Conservation (phyloP, 2,113 vertebrate species). For the Pseudois nayaur region DNA sequence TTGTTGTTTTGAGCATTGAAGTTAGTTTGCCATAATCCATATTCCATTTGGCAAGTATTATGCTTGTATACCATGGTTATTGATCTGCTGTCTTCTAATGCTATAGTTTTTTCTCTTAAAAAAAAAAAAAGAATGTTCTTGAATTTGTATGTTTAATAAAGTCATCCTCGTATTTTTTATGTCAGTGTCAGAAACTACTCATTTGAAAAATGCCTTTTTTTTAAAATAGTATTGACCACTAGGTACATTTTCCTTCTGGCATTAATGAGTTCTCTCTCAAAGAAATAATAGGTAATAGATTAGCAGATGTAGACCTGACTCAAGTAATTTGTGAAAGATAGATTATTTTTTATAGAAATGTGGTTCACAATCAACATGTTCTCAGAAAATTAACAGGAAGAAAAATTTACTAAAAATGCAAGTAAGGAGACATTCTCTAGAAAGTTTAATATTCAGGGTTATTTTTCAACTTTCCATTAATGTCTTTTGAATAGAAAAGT, state of each 20-base stretch:
- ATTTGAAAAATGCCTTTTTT: neutral
- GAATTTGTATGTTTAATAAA: constrained; percentile 66
- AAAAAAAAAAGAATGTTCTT: constrained; percentile 15
- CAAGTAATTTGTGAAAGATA: neutral
- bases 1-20: neutral
- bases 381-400: constrained; percentile 17
- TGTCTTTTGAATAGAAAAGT: neutral
- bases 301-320: neutral
- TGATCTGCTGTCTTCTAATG: neutral
- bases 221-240: neutral
- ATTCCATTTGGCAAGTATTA: neutral
- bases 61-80: neutral
- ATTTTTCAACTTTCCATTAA: neutral
- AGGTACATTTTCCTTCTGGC: neutral
- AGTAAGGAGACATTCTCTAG: neutral
- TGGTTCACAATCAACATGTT: neutral
- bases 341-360: neutral
- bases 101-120: neutral
- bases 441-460: neutral
- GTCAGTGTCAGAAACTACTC: constrained; percentile 3
- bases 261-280: neutral
- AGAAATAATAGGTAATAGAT: neutral
- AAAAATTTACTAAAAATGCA: neutral
- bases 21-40: neutral
- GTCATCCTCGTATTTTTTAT: constrained; percentile 33